These are phyloP conservation scores for Propsilocerus akamusi DNA, from an alignment of 1,140 invertebrate genomes.

Conservation along the genomic window DNA sequence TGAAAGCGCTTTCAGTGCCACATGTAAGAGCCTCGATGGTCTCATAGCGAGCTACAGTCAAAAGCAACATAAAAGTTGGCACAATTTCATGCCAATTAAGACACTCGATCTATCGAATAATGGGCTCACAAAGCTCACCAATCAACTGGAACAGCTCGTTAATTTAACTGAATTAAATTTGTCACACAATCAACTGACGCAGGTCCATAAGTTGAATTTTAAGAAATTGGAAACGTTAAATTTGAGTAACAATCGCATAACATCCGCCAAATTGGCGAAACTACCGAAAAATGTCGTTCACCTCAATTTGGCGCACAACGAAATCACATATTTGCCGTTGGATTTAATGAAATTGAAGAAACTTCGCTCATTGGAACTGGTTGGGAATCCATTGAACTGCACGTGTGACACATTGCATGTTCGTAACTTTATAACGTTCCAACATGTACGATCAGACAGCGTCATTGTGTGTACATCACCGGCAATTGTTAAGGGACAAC, in stretches of 20 bases:
- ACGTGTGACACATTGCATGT: slow-evolving; percentile 34
- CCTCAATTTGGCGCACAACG: slow-evolving; percentile 38
- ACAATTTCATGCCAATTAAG: slow-evolving; percentile 16
- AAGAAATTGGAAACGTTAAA: slow-evolving; percentile 35
- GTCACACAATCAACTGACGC: slow-evolving; percentile 32
- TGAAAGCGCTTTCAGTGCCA: slow-evolving; percentile 8
- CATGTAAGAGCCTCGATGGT: slow-evolving; percentile 16
- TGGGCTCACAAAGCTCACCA: slow-evolving; percentile 30
- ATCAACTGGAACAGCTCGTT: slow-evolving; percentile 30
- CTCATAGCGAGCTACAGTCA: slow-evolving; percentile 6
- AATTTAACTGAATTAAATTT: slow-evolving; percentile 34
- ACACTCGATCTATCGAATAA: slow-evolving; percentile 34
- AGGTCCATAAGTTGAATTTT: slow-evolving; percentile 31
- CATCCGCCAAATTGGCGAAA: slow-evolving; percentile 25
- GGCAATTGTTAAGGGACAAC: slow-evolving; percentile 25
- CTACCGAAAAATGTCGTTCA: slow-evolving; percentile 36
- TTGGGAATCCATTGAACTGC: slow-evolving; percentile 36
- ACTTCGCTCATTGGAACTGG: slow-evolving; percentile 32
- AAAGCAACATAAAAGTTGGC: neutral
- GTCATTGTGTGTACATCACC: slow-evolving; percentile 30
- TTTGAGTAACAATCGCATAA: slow-evolving; percentile 33
- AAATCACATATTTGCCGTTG: slow-evolving; percentile 31
- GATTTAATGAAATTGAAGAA: slow-evolving; percentile 29
- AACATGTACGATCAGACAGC: slow-evolving; percentile 30
- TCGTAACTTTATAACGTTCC: slow-evolving; percentile 28